These are phyloP conservation scores for Falco columbarius DNA, from an alignment of 2,797 vertebrate genomes.

Conservation along the genomic window DNA sequence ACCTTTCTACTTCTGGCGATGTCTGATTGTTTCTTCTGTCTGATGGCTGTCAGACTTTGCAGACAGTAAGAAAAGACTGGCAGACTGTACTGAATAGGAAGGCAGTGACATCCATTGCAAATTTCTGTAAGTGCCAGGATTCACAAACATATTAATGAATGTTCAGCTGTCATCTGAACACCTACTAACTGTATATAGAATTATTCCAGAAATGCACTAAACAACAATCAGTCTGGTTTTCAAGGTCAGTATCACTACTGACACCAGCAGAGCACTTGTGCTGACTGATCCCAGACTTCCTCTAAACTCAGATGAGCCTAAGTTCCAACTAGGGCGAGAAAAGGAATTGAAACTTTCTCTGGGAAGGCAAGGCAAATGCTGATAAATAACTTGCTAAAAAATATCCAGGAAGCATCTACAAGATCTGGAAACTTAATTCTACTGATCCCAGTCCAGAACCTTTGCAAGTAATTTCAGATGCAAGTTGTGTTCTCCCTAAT, in stretches of 20 bases:
- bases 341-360: not conserved
- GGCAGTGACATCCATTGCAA: not conserved
- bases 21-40: not conserved
- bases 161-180: not conserved
- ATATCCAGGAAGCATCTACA: not conserved
- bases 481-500: not conserved
- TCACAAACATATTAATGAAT: not conserved
- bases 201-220: not conserved
- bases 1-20: not conserved
- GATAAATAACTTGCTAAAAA: not conserved
- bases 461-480: not conserved
- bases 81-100: not conserved
- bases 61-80: conserved; percentile 8
- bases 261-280: not conserved
- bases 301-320: not conserved
- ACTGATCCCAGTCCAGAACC: not conserved
- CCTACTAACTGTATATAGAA: not conserved
- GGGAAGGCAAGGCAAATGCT: not conserved
- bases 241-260: not conserved
- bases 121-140: not conserved
- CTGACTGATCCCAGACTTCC: not conserved
- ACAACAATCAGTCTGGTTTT: not conserved
- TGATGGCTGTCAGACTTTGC: conserved; percentile 19
- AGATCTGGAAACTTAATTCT: not conserved
- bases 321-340: not conserved